These are phyloP conservation scores for Drosophila merina DNA, from an alignment of 2,888 invertebrate genomes.

Conservation along the genomic window DNA sequence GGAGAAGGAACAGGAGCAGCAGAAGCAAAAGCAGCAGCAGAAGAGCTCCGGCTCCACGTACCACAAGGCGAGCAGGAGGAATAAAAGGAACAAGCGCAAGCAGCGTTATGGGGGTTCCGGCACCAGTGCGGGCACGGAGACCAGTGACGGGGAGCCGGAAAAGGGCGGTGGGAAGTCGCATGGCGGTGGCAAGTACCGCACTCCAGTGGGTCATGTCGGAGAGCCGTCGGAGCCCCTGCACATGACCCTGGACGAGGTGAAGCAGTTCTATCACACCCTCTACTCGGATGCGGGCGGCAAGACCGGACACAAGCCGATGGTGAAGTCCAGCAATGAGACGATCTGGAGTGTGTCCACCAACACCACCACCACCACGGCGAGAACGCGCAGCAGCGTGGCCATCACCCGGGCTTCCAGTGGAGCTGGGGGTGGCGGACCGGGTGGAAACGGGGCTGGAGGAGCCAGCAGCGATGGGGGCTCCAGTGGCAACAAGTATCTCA, in stretches of 20 bases:
- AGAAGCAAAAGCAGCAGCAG: slow-evolving; percentile 46
- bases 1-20: slow-evolving; percentile 36
- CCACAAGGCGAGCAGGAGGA: slow-evolving; percentile 73
- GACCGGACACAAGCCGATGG: slow-evolving; percentile 47
- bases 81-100: slow-evolving; percentile 81
- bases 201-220: slow-evolving; percentile 47
- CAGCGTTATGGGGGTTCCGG: slow-evolving; percentile 66
- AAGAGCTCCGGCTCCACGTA: slow-evolving; percentile 55
- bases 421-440: slow-evolving; percentile 18
- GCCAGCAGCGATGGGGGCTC: slow-evolving; percentile 1
- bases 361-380: slow-evolving; percentile 70
- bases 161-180: slow-evolving; percentile 64
- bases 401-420: slow-evolving; percentile 31
- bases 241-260: slow-evolving; percentile 93
- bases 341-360: slow-evolving; percentile 79
- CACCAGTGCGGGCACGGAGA: slow-evolving; percentile 57
- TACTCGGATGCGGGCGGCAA: slow-evolving; percentile 86
- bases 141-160: slow-evolving; percentile 72
- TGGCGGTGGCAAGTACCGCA: slow-evolving; percentile 63
- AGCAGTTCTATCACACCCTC: slow-evolving; percentile 92
- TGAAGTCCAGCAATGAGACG: slow-evolving; percentile 81
- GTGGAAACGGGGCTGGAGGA: slow-evolving; percentile 11
- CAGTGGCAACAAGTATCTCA: slow-evolving; percentile 65
- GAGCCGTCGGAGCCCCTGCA: slow-evolving; percentile 89
- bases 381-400: slow-evolving; percentile 69